phyloP scores from a whole-genome alignment of 64 coral and sea anemone genomes.

The Porites lutea region DNA sequence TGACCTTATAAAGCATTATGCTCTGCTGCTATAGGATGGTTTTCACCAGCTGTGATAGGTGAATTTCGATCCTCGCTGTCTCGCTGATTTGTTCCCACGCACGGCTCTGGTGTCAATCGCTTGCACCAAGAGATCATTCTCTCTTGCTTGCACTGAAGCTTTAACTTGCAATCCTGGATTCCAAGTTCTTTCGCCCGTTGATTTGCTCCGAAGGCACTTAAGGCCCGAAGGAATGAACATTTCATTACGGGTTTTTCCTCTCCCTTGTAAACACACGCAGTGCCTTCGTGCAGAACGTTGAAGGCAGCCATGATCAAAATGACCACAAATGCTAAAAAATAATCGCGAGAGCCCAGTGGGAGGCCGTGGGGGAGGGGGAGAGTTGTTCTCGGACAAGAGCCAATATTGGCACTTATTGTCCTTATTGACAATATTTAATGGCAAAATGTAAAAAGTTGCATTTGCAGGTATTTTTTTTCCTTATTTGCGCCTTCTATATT shows the following conservation, averaged over 20 bases:
- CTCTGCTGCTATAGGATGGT: too few relatives aligned
- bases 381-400: background rate
- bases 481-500: background rate
- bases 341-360: background rate
- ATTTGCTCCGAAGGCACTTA: constrained; percentile 34
- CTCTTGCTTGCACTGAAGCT: too few relatives aligned
- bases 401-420: background rate
- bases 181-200: constrained; percentile 64
- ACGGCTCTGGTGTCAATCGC: constrained; percentile 48
- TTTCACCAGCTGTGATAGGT: too few relatives aligned
- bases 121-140: too few relatives aligned
- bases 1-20: too few relatives aligned
- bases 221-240: background rate
- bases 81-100: too few relatives aligned
- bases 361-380: background rate
- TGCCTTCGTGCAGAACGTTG: too few relatives aligned
- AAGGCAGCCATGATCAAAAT: background rate
- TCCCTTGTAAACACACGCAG: constrained; percentile 9
- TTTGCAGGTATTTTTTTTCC: background rate
- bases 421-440: background rate
- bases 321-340: background rate
- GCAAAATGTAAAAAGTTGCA: background rate
- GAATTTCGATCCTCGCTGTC: too few relatives aligned
- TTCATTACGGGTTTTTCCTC: too few relatives aligned
- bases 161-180: constrained; percentile 39